Percentiles rank a stretch among this genome's conserved stretches.
Evolutionary conservation across 2,888 invertebrate genomes (phyloP).

Genomic region (Meta bourneti): DNA sequence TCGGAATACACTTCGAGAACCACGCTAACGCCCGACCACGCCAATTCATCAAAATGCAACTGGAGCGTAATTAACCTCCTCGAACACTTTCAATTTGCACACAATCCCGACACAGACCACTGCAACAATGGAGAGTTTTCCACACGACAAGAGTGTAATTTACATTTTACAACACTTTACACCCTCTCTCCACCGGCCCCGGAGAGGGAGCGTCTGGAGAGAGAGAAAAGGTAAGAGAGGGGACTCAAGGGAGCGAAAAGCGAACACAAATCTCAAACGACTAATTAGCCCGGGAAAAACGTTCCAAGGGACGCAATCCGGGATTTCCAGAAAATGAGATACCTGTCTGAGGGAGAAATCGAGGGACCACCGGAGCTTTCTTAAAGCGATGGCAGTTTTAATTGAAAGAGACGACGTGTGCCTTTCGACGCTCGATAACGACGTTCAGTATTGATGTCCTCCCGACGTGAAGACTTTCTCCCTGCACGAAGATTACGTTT

Average conservation of each 20-base stretch:
- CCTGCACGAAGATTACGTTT: background rate
- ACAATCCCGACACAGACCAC: slow-evolving; percentile 26
- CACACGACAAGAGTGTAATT: slow-evolving; percentile 64
- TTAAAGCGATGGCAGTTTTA: slow-evolving; percentile 51
- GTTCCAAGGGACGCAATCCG: background rate
- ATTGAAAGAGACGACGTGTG: slow-evolving; percentile 54
- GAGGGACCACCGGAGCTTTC: background rate
- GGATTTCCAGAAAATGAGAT: slow-evolving; percentile 29
- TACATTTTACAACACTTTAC: slow-evolving; percentile 67
- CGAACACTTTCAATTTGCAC: slow-evolving; percentile 19
- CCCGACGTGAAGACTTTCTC: background rate
- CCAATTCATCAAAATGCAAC: background rate
- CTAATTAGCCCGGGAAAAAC: slow-evolving; percentile 55
- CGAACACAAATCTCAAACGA: slow-evolving; percentile 34
- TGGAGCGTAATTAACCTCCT: background rate
- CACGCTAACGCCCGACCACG: too few species aligned
- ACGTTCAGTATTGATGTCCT: background rate
- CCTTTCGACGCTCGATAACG: too few species aligned
- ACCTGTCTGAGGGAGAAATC: slow-evolving; percentile 16
- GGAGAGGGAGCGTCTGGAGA: slow-evolving; percentile 1
- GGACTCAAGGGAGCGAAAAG: too few species aligned
- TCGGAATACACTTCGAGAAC: too few species aligned
- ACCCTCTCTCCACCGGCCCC: background rate
- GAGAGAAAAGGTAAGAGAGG: background rate
- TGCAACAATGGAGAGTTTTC: background rate